Conservation (phyloP, 2,797 vertebrate genomes). For the Eulemur rubriventer region DNA sequence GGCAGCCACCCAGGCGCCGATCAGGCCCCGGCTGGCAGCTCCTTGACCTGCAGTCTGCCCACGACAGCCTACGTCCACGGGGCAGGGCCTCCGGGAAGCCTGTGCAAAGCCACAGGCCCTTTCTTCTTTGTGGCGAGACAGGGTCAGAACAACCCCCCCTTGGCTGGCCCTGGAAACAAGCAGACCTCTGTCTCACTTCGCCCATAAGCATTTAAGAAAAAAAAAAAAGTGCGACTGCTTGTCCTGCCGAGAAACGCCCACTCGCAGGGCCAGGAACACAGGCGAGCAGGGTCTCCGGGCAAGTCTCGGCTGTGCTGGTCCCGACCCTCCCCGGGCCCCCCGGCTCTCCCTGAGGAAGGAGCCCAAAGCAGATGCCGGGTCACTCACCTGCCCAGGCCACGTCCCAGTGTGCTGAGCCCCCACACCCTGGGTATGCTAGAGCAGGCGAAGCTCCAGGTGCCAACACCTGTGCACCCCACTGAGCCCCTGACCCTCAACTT, state of each 20-base stretch:
- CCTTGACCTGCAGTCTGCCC: neutral
- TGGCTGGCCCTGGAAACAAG: neutral
- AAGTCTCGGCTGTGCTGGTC: neutral
- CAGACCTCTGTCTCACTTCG: neutral
- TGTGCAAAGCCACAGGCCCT: neutral
- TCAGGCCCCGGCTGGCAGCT: neutral
- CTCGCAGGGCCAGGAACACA: neutral
- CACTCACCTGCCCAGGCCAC: neutral
- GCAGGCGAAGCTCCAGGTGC: no score
- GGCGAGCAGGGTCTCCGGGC: rapidly evolving
- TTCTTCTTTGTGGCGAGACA: neutral
- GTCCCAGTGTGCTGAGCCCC: no score
- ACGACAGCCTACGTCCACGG: neutral
- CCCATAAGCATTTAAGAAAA: neutral
- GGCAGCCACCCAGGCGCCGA: neutral
- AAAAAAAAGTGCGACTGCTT: neutral
- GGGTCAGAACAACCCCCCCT: neutral
- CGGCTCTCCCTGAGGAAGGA: neutral
- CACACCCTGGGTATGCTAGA: neutral
- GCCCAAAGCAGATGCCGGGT: neutral
- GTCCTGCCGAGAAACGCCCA: neutral
- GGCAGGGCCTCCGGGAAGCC: neutral
- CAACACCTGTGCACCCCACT: neutral
- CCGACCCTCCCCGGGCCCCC: neutral
- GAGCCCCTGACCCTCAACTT: neutral